phyloP scores from a whole-genome alignment of 92 coral and sea anemone species.

The Phenganax subtilis region DNA sequence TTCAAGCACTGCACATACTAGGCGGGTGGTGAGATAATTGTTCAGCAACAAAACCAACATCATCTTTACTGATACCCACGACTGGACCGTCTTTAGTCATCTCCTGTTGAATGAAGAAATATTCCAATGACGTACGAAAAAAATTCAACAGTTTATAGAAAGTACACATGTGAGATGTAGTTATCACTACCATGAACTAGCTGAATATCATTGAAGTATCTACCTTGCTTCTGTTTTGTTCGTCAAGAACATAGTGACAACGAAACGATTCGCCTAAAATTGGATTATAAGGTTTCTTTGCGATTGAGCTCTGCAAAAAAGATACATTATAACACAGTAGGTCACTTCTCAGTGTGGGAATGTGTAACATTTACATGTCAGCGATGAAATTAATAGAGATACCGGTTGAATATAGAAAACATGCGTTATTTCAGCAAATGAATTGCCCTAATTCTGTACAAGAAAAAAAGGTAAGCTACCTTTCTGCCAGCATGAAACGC shows the following conservation, averaged over 20 bases:
- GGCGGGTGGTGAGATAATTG: slow-evolving; percentile 99
- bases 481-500: slow-evolving; percentile 98
- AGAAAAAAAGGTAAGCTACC: slow-evolving; percentile 41
- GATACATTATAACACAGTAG: neutral
- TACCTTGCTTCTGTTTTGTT: slow-evolving; percentile 76
- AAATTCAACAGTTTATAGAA: no score
- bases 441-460: no score
- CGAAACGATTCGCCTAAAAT: slow-evolving; percentile 87
- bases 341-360: no score
- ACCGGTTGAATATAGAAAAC: neutral
- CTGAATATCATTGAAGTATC: neutral
- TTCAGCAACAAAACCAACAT: slow-evolving; percentile 85
- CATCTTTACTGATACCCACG: slow-evolving; percentile 87
- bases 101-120: slow-evolving; percentile 23
- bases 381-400: neutral
- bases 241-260: slow-evolving; percentile 81
- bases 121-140: no score
- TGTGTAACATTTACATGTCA: no score
- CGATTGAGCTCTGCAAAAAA: slow-evolving; percentile 75
- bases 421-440: no score
- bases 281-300: slow-evolving; percentile 97
- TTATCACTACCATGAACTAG: neutral
- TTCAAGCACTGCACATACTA: slow-evolving; percentile 51
- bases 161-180: neutral
- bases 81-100: slow-evolving; percentile 71